Evolutionary conservation across 2,113 vertebrate species (phyloP), one percentile per base, ranked within the genome.

Genomic region (Cynocephalus volans): DNA sequence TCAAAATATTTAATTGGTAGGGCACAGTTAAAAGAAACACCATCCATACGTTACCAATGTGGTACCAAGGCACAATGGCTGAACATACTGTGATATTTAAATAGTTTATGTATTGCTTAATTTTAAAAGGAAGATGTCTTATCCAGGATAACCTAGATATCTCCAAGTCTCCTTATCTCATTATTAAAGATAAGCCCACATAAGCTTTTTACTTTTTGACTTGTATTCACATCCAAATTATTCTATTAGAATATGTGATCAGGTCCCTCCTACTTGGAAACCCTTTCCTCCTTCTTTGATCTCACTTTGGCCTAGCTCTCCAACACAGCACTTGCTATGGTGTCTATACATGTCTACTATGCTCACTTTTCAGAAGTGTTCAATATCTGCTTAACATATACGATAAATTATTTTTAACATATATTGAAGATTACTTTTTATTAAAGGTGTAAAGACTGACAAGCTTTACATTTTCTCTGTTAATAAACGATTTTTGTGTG

Each of bases 61-160:
- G 6, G 17, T 64, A 62, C 45, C 67, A 52, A 50, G 17, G 72
- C 21, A 94, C 48, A 52, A 28, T 17, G 45, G 88, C 13, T 73
- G 23, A 76, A 88, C 41, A 81, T 62, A 26, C 21, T 48, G 21
- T 75, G 56, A 82, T 17, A 58, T 28, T 91, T 58, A 88, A 70
- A 70, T 26, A 86, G 60, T 77, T 76, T 56, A 77, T 18, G 56
- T 4, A 56, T 82, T 69, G n/a, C 26, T 64, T 79, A 28, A 84
- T 83, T 93, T 84, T 93, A 77, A 91, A 95, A 93, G 77, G 45
- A 56, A 96, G 31, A 23, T 50, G 58, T 91, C 50, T 88, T 75
- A 73, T 15, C 50, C 31, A 65, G 33, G 76, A 77, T 62, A 48
- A 94, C 11, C 31, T 64, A 70, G 56, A 83, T 41, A 41, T 90